phyloP scores from a whole-genome alignment of 2,888 invertebrate species.

The Clistopyga incitator region DNA sequence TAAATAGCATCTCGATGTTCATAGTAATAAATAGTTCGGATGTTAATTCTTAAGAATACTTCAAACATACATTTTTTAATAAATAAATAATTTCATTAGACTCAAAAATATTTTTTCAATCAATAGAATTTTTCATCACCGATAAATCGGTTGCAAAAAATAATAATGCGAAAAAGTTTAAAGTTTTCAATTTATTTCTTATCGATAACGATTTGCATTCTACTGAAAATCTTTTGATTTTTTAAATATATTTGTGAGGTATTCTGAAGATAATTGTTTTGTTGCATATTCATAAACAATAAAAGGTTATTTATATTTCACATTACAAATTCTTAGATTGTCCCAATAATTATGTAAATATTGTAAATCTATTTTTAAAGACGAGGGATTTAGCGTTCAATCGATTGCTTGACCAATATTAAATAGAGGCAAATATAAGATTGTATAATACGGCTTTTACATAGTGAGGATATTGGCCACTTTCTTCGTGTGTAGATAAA shows the following conservation, averaged over 20 bases:
- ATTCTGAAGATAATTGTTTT: neutral
- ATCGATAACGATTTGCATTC: no score
- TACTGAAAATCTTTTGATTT: no score
- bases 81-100: no score
- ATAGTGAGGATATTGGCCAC: constrained; percentile 44
- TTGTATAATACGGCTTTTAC: constrained; percentile 62
- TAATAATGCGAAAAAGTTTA: no score
- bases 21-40: neutral
- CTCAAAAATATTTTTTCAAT: no score
- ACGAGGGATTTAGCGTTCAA: constrained; percentile 64
- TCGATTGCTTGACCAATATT: constrained; percentile 75
- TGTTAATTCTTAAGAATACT: neutral
- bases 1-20: neutral
- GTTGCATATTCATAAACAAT: constrained; percentile 16
- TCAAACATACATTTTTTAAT: neutral
- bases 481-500: constrained; percentile 57
- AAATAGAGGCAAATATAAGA: constrained; percentile 37
- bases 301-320: constrained; percentile 1
- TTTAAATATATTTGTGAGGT: no score
- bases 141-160: no score
- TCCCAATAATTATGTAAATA: constrained; percentile 74
- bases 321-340: constrained; percentile 14
- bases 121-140: no score
- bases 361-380: constrained; percentile 77
- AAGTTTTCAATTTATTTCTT: no score